Evolutionary conservation across 1,140 invertebrate species (phyloP), one percentile per base, ranked within the genome.

Genomic region (Ruditapes philippinarum): DNA sequence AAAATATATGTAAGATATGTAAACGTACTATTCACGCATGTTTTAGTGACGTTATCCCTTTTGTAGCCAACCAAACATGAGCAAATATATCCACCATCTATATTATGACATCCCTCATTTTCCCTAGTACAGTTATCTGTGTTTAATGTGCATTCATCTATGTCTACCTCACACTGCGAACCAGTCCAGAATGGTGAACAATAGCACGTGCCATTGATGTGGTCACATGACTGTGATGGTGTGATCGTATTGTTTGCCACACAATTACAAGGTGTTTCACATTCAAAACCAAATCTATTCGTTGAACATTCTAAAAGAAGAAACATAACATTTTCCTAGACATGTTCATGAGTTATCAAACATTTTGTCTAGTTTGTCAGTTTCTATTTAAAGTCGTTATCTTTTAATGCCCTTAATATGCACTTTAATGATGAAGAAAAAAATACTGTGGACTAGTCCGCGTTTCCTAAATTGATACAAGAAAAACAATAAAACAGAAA

Each of bases 161-260:
- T 62, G 17, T 89, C 79, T 11, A 17, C n/a, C 25, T 76, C 68
- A 78, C 88, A 89, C 25, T 17, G 19, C 0, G 19, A 60, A 25
- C 88, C 88, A n/a, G 62, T 83, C 79, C 80, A 89, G 31, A 19
- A 74, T 0, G 45, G 40, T 19, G 62, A 74, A 62, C 88, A 89
- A 3, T 28, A 25, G 28, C 88, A 89, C 17, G 65, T 49, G 1
- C 81, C 81, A 36, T 25, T 84, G 28, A 70, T 62, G 28, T 84
- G 81, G 40, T 84, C 65, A 84, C 81, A 84, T 70, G 81, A 84
- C 62, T 70, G 62, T n/a, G 81, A 36, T 19, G 62, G 38, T 19
- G n/a, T 33, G 19, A 62, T 31, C 2, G 80, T 82, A 57, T 82
- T 82, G 38, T 62, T 57, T 22, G 33, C 31, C 1, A 17, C 28